Conservation (phyloP, 2,888 invertebrate species). For the Ctenicera cuprea region DNA sequence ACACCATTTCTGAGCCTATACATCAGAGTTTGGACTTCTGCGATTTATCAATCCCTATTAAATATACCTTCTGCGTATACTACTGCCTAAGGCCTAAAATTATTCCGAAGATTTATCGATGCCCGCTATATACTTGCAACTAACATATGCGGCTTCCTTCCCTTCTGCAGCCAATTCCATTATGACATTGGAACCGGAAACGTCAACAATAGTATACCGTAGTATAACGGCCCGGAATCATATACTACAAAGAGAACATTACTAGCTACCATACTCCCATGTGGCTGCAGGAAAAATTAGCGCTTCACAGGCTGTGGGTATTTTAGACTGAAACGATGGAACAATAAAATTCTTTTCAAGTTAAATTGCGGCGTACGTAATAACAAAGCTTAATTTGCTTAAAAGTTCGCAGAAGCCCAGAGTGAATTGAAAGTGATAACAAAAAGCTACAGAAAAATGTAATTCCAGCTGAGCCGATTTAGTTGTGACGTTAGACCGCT, state of each 20-base stretch:
- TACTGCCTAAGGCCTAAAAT: conserved; percentile 1
- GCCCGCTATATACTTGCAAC: conserved; percentile 6
- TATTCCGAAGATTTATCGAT: conserved; percentile 16
- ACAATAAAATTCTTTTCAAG: conserved; percentile 32
- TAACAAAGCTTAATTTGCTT: conserved; percentile 24
- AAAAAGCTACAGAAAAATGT: conserved; percentile 30
- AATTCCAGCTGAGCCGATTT: not conserved
- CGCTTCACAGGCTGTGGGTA: conserved; percentile 4
- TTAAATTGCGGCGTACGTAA: conserved; percentile 38
- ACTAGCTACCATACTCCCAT: conserved; percentile 15
- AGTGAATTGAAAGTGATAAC: conserved; percentile 29
- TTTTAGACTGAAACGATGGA: conserved; percentile 18
- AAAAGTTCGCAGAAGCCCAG: conserved; percentile 14
- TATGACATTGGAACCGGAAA: conserved; percentile 26
- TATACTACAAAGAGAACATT: conserved; percentile 5
- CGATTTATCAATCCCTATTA: conserved; percentile 9
- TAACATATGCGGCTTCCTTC: conserved; percentile 25
- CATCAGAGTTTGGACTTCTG: not conserved
- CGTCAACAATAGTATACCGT: conserved; percentile 30
- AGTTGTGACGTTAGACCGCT: not conserved
- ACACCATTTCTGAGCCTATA: not conserved
- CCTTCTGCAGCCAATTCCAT: conserved; percentile 19
- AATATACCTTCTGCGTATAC: conserved; percentile 1
- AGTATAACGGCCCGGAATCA: conserved; percentile 23
- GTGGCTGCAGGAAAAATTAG: conserved; percentile 28